A percentile compares a stretch with the other conserved stretches of the same genome.
These are phyloP conservation scores for Halichoerus grypus DNA, from an alignment of 2,113 vertebrate genomes.

Conservation along the genomic window DNA sequence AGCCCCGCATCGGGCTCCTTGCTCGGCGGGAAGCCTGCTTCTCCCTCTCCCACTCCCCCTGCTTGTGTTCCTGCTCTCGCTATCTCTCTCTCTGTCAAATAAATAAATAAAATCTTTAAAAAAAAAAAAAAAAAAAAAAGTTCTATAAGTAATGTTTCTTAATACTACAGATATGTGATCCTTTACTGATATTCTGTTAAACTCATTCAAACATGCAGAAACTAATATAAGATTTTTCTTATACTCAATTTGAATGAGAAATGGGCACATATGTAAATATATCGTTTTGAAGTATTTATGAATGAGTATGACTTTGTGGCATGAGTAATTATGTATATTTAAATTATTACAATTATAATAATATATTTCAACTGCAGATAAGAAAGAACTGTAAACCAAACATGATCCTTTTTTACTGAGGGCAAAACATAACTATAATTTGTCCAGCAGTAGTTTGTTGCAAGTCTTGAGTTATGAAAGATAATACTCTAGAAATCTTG, in stretches of 20 bases:
- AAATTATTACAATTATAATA: constrained; percentile 43
- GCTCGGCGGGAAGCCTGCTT: too few relatives aligned
- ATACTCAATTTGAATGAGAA: constrained; percentile 19
- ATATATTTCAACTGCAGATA: constrained; percentile 54
- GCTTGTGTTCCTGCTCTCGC: too few relatives aligned
- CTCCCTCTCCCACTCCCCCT: too few relatives aligned
- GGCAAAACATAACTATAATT: background rate
- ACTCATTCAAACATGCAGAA: background rate
- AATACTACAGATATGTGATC: background rate
- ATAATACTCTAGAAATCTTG: background rate
- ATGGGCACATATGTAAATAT: background rate
- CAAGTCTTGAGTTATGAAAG: background rate
- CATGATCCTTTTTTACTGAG: background rate
- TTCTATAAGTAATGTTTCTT: background rate
- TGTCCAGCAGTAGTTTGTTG: background rate
- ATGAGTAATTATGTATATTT: constrained; percentile 14
- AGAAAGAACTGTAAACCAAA: constrained; percentile 23
- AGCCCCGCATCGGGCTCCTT: too few relatives aligned
- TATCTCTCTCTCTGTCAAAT: too few relatives aligned
- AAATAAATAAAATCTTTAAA: too few relatives aligned
- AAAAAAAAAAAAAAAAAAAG: too few relatives aligned
- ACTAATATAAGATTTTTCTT: background rate
- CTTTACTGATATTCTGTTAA: background rate
- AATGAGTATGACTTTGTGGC: constrained; percentile 20
- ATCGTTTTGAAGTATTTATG: constrained; percentile 24